Evolutionary conservation across 2,113 vertebrate species (phyloP).

Genomic region (Tapirus terrestris): DNA sequence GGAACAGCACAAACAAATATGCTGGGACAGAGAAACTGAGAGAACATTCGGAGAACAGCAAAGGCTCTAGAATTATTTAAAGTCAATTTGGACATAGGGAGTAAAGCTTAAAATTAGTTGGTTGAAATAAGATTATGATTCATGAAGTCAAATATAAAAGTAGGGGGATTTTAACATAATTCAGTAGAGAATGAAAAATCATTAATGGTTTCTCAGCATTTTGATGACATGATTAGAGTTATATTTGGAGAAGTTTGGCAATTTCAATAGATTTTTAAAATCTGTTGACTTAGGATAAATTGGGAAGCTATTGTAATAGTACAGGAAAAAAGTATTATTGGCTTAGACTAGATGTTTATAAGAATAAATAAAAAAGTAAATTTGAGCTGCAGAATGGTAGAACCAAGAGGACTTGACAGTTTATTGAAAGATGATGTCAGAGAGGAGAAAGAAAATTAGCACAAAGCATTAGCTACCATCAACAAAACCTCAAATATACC

Average conservation of each 20-base stretch:
- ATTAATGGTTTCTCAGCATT: background rate
- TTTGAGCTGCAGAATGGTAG: background rate
- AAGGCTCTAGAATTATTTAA: background rate
- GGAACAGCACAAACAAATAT: background rate
- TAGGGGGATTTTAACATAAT: background rate
- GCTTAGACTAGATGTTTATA: background rate
- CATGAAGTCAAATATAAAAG: background rate
- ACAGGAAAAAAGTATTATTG: background rate
- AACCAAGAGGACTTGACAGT: background rate
- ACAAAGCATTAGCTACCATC: background rate
- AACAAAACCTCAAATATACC: background rate
- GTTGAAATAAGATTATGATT: background rate
- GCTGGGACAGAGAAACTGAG: background rate
- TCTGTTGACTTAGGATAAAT: background rate
- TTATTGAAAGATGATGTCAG: background rate
- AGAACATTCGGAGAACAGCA: accelerated
- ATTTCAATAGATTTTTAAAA: background rate
- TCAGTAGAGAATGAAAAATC: background rate
- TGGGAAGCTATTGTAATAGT: background rate
- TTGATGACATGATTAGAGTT: background rate
- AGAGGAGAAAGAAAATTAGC: background rate
- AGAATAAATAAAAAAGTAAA: background rate
- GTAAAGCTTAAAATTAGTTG: background rate
- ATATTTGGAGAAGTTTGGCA: background rate
- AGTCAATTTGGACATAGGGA: background rate